Percentiles rank a stretch among this genome's conserved stretches.
Conservation (phyloP, 2,797 vertebrate species). For the Coranthus polyacanthus region DNA sequence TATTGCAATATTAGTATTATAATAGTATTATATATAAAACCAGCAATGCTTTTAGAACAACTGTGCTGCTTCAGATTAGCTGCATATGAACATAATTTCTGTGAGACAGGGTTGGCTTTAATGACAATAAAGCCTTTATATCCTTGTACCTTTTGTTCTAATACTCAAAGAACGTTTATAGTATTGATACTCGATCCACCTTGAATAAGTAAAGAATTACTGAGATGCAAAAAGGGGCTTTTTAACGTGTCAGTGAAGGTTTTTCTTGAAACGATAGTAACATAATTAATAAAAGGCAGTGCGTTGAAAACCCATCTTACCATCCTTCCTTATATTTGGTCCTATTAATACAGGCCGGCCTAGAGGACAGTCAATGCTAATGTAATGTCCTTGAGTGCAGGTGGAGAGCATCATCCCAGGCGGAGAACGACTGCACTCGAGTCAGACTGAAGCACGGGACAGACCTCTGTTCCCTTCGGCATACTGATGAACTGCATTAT, state of each 20-base stretch:
- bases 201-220: too few relatives aligned
- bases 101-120: too few relatives aligned
- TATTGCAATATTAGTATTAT: too few relatives aligned
- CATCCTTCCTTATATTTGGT: background rate
- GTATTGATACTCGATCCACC: too few relatives aligned
- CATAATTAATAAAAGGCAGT: conserved; percentile 11
- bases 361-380: conserved; percentile 69
- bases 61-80: too few relatives aligned
- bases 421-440: conserved; percentile 34
- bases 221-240: background rate
- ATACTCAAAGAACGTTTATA: too few relatives aligned
- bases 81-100: too few relatives aligned
- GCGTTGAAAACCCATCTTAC: background rate
- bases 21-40: too few relatives aligned
- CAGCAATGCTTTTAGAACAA: too few relatives aligned
- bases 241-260: background rate
- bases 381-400: conserved; percentile 60
- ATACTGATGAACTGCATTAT: conserved; percentile 66
- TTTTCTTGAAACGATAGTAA: background rate
- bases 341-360: conserved; percentile 22
- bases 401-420: conserved; percentile 22
- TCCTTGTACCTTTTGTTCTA: too few relatives aligned
- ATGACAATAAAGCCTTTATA: too few relatives aligned
- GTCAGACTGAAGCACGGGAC: conserved; percentile 36
- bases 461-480: conserved; percentile 29